Evolutionary conservation across 2,888 invertebrate species (phyloP).

Genomic region (Seladonia tumulorum): DNA sequence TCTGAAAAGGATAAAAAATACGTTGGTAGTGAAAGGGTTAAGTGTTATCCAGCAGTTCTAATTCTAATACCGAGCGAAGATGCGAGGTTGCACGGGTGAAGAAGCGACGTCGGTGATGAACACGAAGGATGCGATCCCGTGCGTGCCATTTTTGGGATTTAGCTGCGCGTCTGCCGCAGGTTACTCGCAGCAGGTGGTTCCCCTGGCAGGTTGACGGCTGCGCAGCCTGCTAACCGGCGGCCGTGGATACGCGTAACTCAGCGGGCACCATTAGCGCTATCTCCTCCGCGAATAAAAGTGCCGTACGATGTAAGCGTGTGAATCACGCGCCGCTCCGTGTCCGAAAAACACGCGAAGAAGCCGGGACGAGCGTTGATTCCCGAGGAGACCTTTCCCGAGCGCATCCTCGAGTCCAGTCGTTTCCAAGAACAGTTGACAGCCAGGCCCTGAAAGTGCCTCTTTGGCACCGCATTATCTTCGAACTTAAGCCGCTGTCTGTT

Average conservation of each 20-base stretch:
- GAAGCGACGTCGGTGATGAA: slow-evolving; percentile 27
- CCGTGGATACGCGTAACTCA: slow-evolving; percentile 78
- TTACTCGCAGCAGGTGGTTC: slow-evolving; percentile 78
- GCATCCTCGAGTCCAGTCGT: not conserved
- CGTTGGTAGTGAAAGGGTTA: not conserved
- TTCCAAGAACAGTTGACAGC: slow-evolving; percentile 35
- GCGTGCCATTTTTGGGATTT: slow-evolving; percentile 67
- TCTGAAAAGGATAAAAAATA: too few relatives aligned
- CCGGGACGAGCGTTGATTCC: not conserved
- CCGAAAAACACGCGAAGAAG: slow-evolving; percentile 33
- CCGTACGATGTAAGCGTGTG: slow-evolving; percentile 66
- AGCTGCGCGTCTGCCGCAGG: slow-evolving; percentile 58
- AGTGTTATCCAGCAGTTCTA: not conserved
- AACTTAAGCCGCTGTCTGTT: slow-evolving; percentile 44
- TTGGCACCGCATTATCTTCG: slow-evolving; percentile 46
- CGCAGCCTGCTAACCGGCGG: slow-evolving; percentile 66
- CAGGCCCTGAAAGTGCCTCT: slow-evolving; percentile 25
- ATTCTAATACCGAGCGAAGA: not conserved
- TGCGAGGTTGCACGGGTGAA: not conserved
- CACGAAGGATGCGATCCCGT: slow-evolving; percentile 31
- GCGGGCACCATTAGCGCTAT: slow-evolving; percentile 80
- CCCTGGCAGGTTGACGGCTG: slow-evolving; percentile 67
- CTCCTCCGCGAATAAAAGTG: slow-evolving; percentile 67
- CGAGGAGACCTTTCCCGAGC: not conserved
- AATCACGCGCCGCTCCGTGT: slow-evolving; percentile 64